Evolutionary conservation across 2,888 invertebrate species (phyloP).

Genomic region (Alcis repandata): DNA sequence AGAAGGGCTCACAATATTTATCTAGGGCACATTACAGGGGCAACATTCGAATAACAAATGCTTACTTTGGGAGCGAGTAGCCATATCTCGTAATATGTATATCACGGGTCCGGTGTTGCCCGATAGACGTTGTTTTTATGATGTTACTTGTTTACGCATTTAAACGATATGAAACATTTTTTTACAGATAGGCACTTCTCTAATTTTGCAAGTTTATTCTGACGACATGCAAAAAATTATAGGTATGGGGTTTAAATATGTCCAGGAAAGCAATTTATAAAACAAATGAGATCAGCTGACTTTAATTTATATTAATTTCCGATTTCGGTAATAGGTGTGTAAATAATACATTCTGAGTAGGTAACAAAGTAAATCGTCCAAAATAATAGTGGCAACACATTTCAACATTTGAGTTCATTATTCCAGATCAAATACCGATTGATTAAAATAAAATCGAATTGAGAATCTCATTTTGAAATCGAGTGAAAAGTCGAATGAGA

Average conservation of each 20-base stretch:
- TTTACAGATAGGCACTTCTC: too few relatives aligned
- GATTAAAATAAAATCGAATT: not conserved
- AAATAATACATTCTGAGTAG: too few relatives aligned
- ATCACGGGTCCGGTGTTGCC: constrained; percentile 53
- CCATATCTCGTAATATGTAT: constrained; percentile 63
- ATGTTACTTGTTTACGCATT: too few relatives aligned
- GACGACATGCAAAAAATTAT: too few relatives aligned
- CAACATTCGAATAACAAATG: constrained; percentile 73
- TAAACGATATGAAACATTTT: too few relatives aligned
- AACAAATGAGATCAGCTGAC: too few relatives aligned
- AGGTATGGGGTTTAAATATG: too few relatives aligned
- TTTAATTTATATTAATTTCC: too few relatives aligned
- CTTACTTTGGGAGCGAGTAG: constrained; percentile 58
- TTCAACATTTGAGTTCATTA: not conserved
- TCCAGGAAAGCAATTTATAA: too few relatives aligned
- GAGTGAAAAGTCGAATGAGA: constrained; percentile 1
- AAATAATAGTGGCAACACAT: not conserved
- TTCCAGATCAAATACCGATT: not conserved
- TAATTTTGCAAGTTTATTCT: too few relatives aligned
- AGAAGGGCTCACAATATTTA: constrained; percentile 72
- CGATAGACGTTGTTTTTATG: not conserved
- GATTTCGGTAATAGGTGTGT: too few relatives aligned
- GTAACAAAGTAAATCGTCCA: too few relatives aligned
- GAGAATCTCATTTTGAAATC: not conserved
- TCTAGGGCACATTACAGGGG: constrained; percentile 70